Conservation (phyloP, 2,888 invertebrate genomes). For the Meganola albula region DNA sequence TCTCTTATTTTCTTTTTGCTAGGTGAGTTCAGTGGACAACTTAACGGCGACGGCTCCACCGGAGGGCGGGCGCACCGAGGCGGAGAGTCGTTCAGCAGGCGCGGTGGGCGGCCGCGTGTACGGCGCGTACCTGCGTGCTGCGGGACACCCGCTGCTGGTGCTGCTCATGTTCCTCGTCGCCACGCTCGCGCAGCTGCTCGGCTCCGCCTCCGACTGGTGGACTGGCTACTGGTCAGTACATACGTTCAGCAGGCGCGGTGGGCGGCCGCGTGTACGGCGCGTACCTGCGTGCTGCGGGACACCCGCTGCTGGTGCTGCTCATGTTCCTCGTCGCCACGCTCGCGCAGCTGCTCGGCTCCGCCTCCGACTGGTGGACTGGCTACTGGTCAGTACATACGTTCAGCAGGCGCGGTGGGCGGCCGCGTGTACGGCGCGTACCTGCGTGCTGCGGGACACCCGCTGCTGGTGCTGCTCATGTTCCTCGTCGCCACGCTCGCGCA, state of each 20-base stretch:
- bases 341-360: slow-evolving; percentile 84
- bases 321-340: slow-evolving; percentile 80
- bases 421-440: slow-evolving; percentile 83
- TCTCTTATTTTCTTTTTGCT: neutral
- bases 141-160: slow-evolving; percentile 81
- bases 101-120: slow-evolving; percentile 80
- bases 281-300: slow-evolving; percentile 85
- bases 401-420: slow-evolving; percentile 80
- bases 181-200: slow-evolving; percentile 81
- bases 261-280: slow-evolving; percentile 79
- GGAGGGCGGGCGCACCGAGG: slow-evolving; percentile 67
- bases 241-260: slow-evolving; percentile 80
- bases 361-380: slow-evolving; percentile 87
- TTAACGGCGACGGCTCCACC: slow-evolving; percentile 70
- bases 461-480: slow-evolving; percentile 77
- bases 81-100: slow-evolving; percentile 80
- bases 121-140: slow-evolving; percentile 82
- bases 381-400: slow-evolving; percentile 80
- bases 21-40: slow-evolving; percentile 78
- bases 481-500: slow-evolving; percentile 82
- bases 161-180: slow-evolving; percentile 79
- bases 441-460: slow-evolving; percentile 82
- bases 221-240: slow-evolving; percentile 84
- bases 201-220: slow-evolving; percentile 88
- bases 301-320: slow-evolving; percentile 76